Conservation (phyloP, 2,888 invertebrate species). For the Brachyopa scutellaris region DNA sequence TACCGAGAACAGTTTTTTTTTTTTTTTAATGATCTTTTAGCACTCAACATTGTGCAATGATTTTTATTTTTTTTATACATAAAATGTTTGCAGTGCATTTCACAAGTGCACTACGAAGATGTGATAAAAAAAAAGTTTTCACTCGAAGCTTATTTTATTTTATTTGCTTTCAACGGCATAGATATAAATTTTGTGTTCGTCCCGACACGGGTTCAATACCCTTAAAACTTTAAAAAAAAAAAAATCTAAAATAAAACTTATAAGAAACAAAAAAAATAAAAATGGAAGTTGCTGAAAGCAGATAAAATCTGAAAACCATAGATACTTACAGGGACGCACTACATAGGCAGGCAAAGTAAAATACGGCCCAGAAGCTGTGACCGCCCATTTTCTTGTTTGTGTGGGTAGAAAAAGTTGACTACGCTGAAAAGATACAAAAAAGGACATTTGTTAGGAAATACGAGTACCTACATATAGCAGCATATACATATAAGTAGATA, state of each 20-base stretch:
- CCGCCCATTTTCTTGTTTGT: slow-evolving; percentile 80
- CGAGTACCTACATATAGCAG: not conserved
- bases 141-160: not conserved
- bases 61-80: slow-evolving; percentile 45
- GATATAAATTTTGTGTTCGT: slow-evolving; percentile 20
- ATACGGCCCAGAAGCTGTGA: slow-evolving; percentile 82
- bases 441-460: slow-evolving; percentile 24
- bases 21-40: slow-evolving; percentile 28
- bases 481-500: too few species aligned
- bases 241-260: slow-evolving; percentile 23
- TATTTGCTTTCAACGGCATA: too few species aligned
- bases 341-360: slow-evolving; percentile 82
- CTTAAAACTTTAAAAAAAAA: slow-evolving; percentile 9
- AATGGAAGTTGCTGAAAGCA: slow-evolving; percentile 19
- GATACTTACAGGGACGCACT: slow-evolving; percentile 82
- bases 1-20: slow-evolving; percentile 62
- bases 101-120: slow-evolving; percentile 13
- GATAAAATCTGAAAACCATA: slow-evolving; percentile 9
- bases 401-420: slow-evolving; percentile 52
- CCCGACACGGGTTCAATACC: slow-evolving; percentile 24
- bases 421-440: slow-evolving; percentile 62
- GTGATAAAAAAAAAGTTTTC: slow-evolving; percentile 10
- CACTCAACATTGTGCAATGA: not conserved
- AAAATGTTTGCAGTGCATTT: slow-evolving; percentile 33
- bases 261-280: slow-evolving; percentile 22